Base-by-base conservation (phyloP, 2,113 vertebrate species). In the Marmota monax region DNA sequence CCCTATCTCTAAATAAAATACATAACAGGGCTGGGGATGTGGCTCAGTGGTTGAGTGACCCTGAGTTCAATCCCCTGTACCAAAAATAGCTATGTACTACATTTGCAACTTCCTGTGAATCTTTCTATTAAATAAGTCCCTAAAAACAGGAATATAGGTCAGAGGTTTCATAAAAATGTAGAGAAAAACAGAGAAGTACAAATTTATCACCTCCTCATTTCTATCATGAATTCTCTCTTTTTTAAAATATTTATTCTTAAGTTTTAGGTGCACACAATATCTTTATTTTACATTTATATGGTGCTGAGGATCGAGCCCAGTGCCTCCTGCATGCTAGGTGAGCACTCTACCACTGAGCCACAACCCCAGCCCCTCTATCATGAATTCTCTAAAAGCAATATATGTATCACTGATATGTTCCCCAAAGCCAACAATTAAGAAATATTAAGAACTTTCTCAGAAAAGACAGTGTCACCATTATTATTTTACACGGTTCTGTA, bases 121-220 rank as follows among this genome's bases (percentile, higher is more conserved):
- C 61, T 79, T 72, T 72, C 61, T 63, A 84, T 85, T 74, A 13
- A 51, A 34, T 37, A 63, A 84, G 20, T 48, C 12, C 16, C 73
- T n/a, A 20, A 82, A 88, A 86, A 63, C 2, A 78, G 1, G 5
- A 32, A 96, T 25, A 18, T 20, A 80, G 14, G 72, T 79, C 23
- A 45, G 84, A 94, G 20, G 23, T 63, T 80, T 88, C 45, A 88
- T 27, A 84, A 95, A 83, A 78, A 93, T 20, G 16, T 1, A 84
- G 6, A 72, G 70, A 65, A 56, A 94, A 90, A 80, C 14, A 95
- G 12, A 51, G 77, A 93, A 61, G 6, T 87, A 90, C 87, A 97
- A 82, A 79, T 2, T 37, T 34, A 69, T 13, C 14, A 22, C 37
- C 34, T 88, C 12, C 12, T 61, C 27, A 20, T 85, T 95, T 96